A percentile compares a stretch with the other conserved stretches of the same genome.
Evolutionary conservation across 2,113 vertebrate genomes (phyloP).

Genomic region (Atrichornis clamosus): DNA sequence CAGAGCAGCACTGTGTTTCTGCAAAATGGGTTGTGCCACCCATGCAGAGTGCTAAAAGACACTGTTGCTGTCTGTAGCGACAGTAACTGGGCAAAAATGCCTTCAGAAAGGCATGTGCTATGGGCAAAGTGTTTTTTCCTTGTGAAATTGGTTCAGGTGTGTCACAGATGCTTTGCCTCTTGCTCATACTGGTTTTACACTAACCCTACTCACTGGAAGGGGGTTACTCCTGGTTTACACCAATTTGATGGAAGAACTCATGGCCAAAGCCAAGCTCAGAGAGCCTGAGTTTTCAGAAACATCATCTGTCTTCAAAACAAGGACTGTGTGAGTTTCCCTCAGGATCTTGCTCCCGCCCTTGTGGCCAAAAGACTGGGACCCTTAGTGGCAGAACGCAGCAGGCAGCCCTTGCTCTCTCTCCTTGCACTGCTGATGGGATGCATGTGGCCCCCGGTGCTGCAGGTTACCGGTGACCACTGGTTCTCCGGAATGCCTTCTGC

Average conservation of each 20-base stretch:
- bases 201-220: neutral
- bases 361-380: neutral
- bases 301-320: neutral
- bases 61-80: neutral
- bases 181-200: neutral
- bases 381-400: neutral
- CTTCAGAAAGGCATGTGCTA: neutral
- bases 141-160: neutral
- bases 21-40: neutral
- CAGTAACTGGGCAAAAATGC: neutral
- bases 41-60: accelerated
- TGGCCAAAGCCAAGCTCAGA: neutral
- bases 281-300: neutral
- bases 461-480: neutral
- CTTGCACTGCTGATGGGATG: neutral
- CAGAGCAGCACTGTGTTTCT: neutral
- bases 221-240: neutral
- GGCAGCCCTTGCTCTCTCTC: neutral
- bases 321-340: accelerated
- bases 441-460: neutral
- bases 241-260: accelerated
- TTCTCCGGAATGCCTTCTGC: neutral
- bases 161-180: neutral
- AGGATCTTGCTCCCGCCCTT: neutral
- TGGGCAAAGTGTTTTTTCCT: neutral